Percentiles rank a stretch among this genome's conserved stretches.
phyloP scores from a whole-genome alignment of 2,113 vertebrate genomes.

The Phyllostomus discolor region DNA sequence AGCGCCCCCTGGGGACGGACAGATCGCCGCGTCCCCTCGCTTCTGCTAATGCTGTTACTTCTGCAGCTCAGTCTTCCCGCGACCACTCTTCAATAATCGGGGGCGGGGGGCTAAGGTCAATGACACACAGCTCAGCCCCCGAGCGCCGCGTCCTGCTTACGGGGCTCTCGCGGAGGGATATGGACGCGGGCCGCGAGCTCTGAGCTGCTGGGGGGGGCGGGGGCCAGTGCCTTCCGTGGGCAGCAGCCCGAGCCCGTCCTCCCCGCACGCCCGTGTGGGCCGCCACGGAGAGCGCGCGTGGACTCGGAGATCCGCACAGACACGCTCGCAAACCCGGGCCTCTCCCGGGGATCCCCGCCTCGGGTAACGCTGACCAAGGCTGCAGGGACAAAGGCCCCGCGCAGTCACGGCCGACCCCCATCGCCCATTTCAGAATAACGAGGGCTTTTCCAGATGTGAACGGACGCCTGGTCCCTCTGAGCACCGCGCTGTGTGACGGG shows the following conservation, averaged over 20 bases:
- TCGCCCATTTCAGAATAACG: not conserved
- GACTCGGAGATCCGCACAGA: not conserved
- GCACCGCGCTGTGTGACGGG: accelerated
- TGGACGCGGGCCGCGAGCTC: accelerated
- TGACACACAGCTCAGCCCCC: not conserved
- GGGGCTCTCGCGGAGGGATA: not conserved
- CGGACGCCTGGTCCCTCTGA: accelerated
- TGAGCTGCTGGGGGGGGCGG: accelerated
- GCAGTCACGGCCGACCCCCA: not conserved
- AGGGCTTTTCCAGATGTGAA: not conserved
- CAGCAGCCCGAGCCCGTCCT: accelerated
- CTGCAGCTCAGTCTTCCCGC: constrained; percentile 26
- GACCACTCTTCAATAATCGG: constrained; percentile 42
- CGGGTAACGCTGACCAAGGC: not conserved
- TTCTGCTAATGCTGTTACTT: not conserved
- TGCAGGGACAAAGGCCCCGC: not conserved
- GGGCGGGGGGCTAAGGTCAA: not conserved
- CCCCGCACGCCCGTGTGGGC: not conserved
- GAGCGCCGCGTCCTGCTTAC: not conserved
- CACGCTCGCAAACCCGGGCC: accelerated
- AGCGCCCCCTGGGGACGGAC: not conserved
- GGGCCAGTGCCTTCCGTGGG: accelerated
- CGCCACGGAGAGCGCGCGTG: not conserved
- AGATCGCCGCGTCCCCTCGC: not conserved
- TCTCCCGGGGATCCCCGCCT: not conserved